Conservation (phyloP, 2,888 invertebrate species). For the Pachliopta kotzebuea region DNA sequence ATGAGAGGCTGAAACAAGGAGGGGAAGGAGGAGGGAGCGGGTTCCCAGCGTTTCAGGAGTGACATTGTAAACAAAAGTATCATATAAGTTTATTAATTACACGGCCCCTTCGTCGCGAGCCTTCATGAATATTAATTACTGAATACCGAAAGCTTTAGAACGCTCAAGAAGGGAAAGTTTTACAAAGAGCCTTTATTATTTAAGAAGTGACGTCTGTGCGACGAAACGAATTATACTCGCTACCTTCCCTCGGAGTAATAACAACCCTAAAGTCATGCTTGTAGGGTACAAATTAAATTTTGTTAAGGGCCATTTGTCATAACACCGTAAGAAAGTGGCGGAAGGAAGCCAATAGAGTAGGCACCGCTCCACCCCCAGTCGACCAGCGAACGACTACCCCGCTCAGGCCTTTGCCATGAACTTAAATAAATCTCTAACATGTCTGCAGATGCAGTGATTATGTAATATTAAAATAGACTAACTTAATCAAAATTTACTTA, state of each 20-base stretch:
- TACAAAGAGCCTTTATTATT: conserved; percentile 81
- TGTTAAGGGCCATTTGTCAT: conserved; percentile 60
- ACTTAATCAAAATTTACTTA: no score
- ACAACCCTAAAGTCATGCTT: conserved; percentile 38
- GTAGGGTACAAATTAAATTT: conserved; percentile 46
- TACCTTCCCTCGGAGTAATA: conserved; percentile 38
- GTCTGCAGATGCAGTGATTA: no score
- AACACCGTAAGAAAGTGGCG: conserved; percentile 77
- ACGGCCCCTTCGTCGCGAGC: conserved; percentile 74
- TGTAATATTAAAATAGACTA: no score
- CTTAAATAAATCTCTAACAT: conserved; percentile 3
- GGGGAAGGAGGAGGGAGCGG: no score
- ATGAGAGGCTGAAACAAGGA: no score
- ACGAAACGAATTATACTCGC: conserved; percentile 72
- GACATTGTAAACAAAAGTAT: conserved; percentile 81
- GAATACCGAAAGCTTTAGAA: conserved; percentile 79
- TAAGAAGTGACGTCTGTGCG: conserved; percentile 74
- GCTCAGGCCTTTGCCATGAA: conserved; percentile 16
- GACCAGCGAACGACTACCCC: conserved; percentile 52
- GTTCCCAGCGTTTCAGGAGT: conserved; percentile 60
- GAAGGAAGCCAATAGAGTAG: conserved; percentile 79
- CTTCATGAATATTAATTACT: conserved; percentile 80
- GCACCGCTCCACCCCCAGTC: conserved; percentile 55
- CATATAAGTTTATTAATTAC: conserved; percentile 81
- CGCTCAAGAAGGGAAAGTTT: conserved; percentile 80